Evolutionary conservation across 2,888 invertebrate genomes (phyloP), one percentile per base, ranked within the genome.

Genomic region (Melieria crassipennis): DNA sequence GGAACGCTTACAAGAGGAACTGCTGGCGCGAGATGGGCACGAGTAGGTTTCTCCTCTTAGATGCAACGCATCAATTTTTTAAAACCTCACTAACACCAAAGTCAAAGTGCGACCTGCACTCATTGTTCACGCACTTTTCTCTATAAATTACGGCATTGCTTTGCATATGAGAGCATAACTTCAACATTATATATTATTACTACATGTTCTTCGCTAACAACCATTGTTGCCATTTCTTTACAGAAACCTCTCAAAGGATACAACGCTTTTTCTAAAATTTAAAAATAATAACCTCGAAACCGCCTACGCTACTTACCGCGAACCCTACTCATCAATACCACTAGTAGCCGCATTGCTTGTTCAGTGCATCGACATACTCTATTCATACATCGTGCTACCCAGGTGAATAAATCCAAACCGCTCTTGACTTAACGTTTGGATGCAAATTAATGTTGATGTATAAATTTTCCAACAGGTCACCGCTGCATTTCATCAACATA

Each of bases 21-120:
- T 96, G 71, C 92, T 95, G 77, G 93, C 92, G 84, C 90, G 95
- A 82, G 94, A 96, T 87, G 93, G 93, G 65, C 92, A 93, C 87
- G 93, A 91, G 94, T 94, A 89, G 89, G 76, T 70, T 9, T 48
- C n/a, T 30, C 3, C 7, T 10, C 57, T 42, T 47, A 4, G n/a
- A 7, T 9, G 13, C 11, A 55, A 55, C 13, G 55, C 10, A 11
- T 73, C 65, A 46, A 50, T 65, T 16, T 71, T 48, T 55, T 52
- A 11, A 56, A 13, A 46, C n/a, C 30, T 10, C 16, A 42, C 62
- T 46, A 50, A 3, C 30, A 30, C 30, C 30, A 30, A 30, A 30
- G 30, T 30, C 30, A 30, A 30, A 30, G 30, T 30, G 30, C 30
- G 30, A 30, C 30, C 30, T 30, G 30, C 30, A 30, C 30, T 30